Conservation (phyloP, 2,888 invertebrate genomes). For the Eupeodes latifasciatus region DNA sequence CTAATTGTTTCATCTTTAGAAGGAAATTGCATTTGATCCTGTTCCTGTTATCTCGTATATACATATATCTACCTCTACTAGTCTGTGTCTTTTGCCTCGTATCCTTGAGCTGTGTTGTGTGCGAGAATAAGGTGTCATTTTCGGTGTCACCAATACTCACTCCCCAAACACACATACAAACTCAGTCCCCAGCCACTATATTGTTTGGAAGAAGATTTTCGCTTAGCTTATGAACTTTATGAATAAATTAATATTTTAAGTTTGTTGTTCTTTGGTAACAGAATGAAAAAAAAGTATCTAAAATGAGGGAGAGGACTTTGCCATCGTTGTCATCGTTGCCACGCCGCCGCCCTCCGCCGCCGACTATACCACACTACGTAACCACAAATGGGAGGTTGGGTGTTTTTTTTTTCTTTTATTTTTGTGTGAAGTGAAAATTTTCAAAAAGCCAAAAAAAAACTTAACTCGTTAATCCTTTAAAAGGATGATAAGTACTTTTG, state of each 20-base stretch:
- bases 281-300: background rate
- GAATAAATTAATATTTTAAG: conserved; percentile 76
- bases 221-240: conserved; percentile 74
- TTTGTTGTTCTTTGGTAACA: conserved; percentile 64
- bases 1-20: conserved; percentile 49
- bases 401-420: background rate
- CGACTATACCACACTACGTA: background rate
- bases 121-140: conserved; percentile 50
- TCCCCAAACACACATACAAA: background rate
- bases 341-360: too few relatives aligned
- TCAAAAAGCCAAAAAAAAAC: conserved; percentile 12
- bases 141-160: conserved; percentile 48
- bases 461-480: conserved; percentile 73
- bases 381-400: conserved; percentile 11
- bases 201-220: conserved; percentile 61
- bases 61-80: too few relatives aligned
- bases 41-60: background rate
- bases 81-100: too few relatives aligned
- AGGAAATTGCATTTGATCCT: conserved; percentile 68
- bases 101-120: background rate
- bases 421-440: conserved; percentile 9
- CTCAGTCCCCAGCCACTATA: background rate
- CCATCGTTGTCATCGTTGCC: background rate
- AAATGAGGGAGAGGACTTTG: background rate
- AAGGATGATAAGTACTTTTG: conserved; percentile 76